Evolutionary conservation across 1,140 invertebrate genomes (phyloP).

Genomic region (Sinella curviseta): DNA sequence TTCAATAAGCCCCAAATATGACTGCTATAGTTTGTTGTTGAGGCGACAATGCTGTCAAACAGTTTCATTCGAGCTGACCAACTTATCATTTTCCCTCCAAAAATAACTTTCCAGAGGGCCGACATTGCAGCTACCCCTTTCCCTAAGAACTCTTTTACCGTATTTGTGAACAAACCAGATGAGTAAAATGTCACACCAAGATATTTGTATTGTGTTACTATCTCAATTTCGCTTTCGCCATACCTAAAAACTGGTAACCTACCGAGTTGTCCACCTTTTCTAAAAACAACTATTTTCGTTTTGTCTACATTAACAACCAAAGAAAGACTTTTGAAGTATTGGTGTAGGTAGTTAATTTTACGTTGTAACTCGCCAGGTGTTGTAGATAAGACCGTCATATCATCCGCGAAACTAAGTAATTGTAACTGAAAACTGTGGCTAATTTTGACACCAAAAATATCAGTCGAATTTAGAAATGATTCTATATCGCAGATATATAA

Average conservation of each 20-base stretch:
- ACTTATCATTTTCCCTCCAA: neutral
- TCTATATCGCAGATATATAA: constrained; percentile 49
- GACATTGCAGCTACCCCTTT: neutral
- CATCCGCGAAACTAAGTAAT: constrained; percentile 23
- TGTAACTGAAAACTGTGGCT: neutral
- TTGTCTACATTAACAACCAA: constrained; percentile 24
- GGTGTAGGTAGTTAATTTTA: constrained; percentile 4
- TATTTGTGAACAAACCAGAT: neutral
- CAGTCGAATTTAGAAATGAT: neutral
- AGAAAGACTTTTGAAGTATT: neutral
- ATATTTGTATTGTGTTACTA: constrained; percentile 28
- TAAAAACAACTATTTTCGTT: constrained; percentile 29
- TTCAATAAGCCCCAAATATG: constrained; percentile 1
- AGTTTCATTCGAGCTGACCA: neutral
- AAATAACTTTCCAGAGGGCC: neutral
- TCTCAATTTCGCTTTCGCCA: constrained; percentile 22
- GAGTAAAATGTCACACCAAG: constrained; percentile 26
- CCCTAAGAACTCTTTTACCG: neutral
- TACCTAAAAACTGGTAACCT: neutral
- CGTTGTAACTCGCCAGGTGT: neutral
- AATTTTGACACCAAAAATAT: constrained; percentile 20
- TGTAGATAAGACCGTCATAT: neutral
- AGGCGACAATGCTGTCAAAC: neutral
- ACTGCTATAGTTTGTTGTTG: neutral
- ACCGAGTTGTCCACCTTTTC: constrained; percentile 17